These are phyloP conservation scores for Vireo altiloquus DNA, from an alignment of 2,113 vertebrate species.

Conservation along the genomic window DNA sequence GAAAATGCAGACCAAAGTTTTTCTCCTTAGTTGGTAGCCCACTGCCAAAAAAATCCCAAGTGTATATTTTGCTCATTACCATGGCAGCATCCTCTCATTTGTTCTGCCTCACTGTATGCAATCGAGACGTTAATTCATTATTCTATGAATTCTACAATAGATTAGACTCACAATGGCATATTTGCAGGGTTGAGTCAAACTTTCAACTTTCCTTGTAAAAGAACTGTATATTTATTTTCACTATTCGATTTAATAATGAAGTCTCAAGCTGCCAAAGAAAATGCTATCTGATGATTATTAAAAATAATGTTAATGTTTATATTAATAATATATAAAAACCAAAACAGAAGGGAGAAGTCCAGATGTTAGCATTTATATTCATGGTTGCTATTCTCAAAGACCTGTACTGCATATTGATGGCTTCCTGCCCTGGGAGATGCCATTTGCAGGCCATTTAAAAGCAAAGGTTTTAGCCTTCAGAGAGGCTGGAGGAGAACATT, in stretches of 20 bases:
- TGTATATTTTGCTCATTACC: not conserved
- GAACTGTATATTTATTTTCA: conserved; percentile 4
- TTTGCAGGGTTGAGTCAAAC: conserved; percentile 24
- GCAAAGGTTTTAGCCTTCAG: not conserved
- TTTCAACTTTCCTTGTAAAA: not conserved
- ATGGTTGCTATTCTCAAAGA: not conserved
- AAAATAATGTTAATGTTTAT: conserved; percentile 41
- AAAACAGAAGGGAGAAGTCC: conserved; percentile 2
- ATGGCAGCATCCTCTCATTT: not conserved
- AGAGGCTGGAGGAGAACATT: not conserved
- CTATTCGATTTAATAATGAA: conserved; percentile 8
- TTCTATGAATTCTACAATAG: not conserved
- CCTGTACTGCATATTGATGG: not conserved
- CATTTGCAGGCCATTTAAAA: not conserved
- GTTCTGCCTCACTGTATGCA: not conserved
- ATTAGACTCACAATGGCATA: conserved; percentile 4
- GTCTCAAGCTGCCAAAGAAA: conserved; percentile 12
- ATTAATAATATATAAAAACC: not conserved
- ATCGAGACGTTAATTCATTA: conserved; percentile 12
- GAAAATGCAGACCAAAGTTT: not conserved
- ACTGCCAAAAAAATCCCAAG: not conserved
- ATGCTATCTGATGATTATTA: conserved; percentile 23
- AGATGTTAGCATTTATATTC: conserved; percentile 50
- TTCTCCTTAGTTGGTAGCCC: not conserved
- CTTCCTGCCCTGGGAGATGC: conserved; percentile 9